Base-by-base conservation (phyloP, 2,113 vertebrate genomes). In the Cryptotis parvus region DNA sequence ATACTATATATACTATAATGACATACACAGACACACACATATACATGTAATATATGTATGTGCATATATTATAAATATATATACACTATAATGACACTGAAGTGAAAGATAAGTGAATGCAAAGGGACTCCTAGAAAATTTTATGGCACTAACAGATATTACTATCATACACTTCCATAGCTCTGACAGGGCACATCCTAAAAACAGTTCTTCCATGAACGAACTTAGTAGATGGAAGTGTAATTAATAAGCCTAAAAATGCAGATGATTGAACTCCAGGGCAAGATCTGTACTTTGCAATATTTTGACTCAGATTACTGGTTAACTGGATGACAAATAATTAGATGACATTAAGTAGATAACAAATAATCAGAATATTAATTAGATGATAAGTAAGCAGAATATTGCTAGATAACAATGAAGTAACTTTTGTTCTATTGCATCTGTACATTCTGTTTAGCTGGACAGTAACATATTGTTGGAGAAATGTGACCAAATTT, bases 221-320 rank as follows among this genome's bases (percentile, higher is more conserved):
- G 84, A 91, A 88, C 72, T 85, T 86, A 85, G 89, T 91, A 81
- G 39, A 63, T 75, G 87, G 92, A 87, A 15, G 27, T 90, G 49
- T 93, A 76, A 88, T 93, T 94, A 94, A 86, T 41, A 86, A 80
- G 65, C 61, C 92, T 91, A 90, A 84, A 70, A 94, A 88, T 45
- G 52, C 45, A 66, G 85, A 52, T 9, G n/a, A 86, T 58, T 93
- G 68, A 94, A 63, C 61, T 85, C 76, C 77, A 35, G 39, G 79
- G 84, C 83, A 52, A 49, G 77, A 91, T 41, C 43, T 93, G 73
- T 84, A 69, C 89, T 89, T 93, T 88, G 79, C 79, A 94, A 73
- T 91, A 78, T 65, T 91, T 92, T 93, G 95, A 92, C n/a, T 77
- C 45, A 75, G 84, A 95, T 89, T 73, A 91, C 61, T 80, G 18